phyloP scores from a whole-genome alignment of 2,888 invertebrate species.

The Drosophila cracens region DNA sequence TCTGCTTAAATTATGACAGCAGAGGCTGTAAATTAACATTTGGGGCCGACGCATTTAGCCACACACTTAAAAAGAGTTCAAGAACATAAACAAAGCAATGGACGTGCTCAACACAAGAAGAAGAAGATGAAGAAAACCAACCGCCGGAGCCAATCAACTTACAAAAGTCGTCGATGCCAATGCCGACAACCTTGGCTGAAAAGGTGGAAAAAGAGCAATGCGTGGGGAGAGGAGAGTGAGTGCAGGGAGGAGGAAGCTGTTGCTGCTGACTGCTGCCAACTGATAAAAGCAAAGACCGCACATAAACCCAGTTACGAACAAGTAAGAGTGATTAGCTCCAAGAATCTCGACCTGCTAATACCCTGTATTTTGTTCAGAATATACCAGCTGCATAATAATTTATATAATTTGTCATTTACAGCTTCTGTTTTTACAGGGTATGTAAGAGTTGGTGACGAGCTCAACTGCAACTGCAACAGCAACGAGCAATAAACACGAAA shows the following conservation, averaged over 20 bases:
- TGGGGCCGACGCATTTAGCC: constrained; percentile 57
- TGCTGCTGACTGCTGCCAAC: constrained; percentile 21
- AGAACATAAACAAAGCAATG: constrained; percentile 73
- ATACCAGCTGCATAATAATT: not conserved
- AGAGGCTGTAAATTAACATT: constrained; percentile 73
- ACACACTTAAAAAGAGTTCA: constrained; percentile 72
- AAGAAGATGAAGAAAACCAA: constrained; percentile 16
- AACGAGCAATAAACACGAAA: constrained; percentile 65
- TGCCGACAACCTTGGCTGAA: constrained; percentile 57
- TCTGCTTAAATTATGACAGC: constrained; percentile 60
- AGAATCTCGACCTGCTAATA: not conserved
- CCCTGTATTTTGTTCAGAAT: constrained; percentile 5
- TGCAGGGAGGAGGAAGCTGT: constrained; percentile 3
- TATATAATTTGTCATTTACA: not conserved
- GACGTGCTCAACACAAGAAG: constrained; percentile 50
- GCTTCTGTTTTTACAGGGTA: constrained; percentile 30
- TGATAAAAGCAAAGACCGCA: constrained; percentile 69
- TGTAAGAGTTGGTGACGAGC: constrained; percentile 17
- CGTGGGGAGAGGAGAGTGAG: not conserved
- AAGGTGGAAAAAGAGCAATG: constrained; percentile 9
- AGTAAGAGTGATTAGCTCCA: constrained; percentile 17
- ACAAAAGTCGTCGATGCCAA: constrained; percentile 57
- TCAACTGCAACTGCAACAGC: constrained; percentile 44
- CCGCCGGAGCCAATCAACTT: constrained; percentile 67
- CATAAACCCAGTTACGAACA: constrained; percentile 65